A percentile compares a stretch with the other conserved stretches of the same genome.
These are phyloP conservation scores for Neolamprologus cancellatus DNA, from an alignment of 2,113 vertebrate species.

Conservation along the genomic window DNA sequence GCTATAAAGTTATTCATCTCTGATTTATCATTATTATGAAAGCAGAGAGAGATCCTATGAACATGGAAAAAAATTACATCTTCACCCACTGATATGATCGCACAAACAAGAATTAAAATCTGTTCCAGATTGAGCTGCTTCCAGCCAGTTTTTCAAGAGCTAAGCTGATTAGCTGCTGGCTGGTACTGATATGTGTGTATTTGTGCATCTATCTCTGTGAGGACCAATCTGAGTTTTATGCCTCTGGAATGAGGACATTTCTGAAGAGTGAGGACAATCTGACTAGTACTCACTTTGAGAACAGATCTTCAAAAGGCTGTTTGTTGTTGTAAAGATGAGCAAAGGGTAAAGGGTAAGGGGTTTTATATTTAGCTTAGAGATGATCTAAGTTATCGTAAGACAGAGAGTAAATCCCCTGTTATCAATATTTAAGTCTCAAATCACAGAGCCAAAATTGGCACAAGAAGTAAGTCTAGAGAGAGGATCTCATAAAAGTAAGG, in stretches of 20 bases:
- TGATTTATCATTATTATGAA: neutral
- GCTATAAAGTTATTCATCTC: neutral
- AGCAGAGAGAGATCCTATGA: neutral
- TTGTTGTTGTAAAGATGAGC: neutral
- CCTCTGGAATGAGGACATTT: neutral
- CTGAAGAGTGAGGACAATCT: neutral
- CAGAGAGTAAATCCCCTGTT: neutral
- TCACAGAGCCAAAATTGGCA: neutral
- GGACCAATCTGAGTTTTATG: neutral
- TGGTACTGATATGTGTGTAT: neutral
- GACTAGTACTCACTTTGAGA: neutral
- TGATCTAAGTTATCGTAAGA: neutral
- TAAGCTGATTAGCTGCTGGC: slow-evolving; percentile 58
- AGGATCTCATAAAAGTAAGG: neutral
- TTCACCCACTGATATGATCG: neutral
- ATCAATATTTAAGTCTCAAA: neutral
- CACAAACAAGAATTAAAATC: neutral
- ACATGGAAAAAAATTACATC: neutral
- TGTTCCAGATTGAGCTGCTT: slow-evolving; percentile 24
- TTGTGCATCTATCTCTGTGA: neutral
- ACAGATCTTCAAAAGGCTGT: neutral
- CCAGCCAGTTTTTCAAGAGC: slow-evolving; percentile 12
- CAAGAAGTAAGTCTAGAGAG: neutral
- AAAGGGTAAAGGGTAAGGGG: neutral
- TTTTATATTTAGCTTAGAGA: neutral